Percentiles rank a stretch among this genome's conserved stretches.
phyloP scores from a whole-genome alignment of 2,797 vertebrate genomes.

The Diceros bicornis region DNA sequence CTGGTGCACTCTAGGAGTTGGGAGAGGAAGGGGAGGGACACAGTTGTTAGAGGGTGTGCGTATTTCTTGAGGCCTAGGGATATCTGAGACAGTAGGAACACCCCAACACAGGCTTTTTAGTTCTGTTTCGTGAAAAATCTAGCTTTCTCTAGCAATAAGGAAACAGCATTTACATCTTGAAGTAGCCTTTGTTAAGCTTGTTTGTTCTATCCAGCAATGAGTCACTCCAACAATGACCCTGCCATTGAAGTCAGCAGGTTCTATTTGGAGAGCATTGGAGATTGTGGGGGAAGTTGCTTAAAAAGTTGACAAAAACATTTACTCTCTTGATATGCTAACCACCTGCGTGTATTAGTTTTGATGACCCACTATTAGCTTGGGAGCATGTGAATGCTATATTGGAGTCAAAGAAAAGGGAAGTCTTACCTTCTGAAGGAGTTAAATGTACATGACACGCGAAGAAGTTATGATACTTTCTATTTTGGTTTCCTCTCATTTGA shows the following conservation, averaged over 20 bases:
- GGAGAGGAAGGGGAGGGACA: constrained; percentile 69
- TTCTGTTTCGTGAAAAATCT: background rate
- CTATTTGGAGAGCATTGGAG: constrained; percentile 72
- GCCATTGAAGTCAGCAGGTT: constrained; percentile 79
- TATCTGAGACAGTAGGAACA: constrained; percentile 35
- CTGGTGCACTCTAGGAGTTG: constrained; percentile 85
- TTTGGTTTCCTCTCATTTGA: constrained; percentile 73
- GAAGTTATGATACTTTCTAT: constrained; percentile 71
- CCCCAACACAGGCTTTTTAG: background rate
- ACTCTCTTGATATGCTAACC: constrained; percentile 44
- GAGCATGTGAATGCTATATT: background rate
- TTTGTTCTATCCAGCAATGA: constrained; percentile 71
- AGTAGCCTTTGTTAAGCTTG: constrained; percentile 71
- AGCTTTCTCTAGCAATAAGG: constrained; percentile 67
- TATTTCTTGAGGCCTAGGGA: constrained; percentile 62
- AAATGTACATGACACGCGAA: constrained; percentile 65
- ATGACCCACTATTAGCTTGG: background rate
- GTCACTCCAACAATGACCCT: constrained; percentile 75
- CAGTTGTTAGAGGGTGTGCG: constrained; percentile 69
- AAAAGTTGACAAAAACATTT: constrained; percentile 74
- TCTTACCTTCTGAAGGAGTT: constrained; percentile 53
- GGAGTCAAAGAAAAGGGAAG: constrained; percentile 46
- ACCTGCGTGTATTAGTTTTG: constrained; percentile 48
- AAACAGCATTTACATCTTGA: constrained; percentile 48
- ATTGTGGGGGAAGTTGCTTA: constrained; percentile 69